Percentiles rank a stretch among this genome's conserved stretches.
phyloP scores from a whole-genome alignment of 2,888 invertebrate genomes.

The Nymphalis c-album region DNA sequence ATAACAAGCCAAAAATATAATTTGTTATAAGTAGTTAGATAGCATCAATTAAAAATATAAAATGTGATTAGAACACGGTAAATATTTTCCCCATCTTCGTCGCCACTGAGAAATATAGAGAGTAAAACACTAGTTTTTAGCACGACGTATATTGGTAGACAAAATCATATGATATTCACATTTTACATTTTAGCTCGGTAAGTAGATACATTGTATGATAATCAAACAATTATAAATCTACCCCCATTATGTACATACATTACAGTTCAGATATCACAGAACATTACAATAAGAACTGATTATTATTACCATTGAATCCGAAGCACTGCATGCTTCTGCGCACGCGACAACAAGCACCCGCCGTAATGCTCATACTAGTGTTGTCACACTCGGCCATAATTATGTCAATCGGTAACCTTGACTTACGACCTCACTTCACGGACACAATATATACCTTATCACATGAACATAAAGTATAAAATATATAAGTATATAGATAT shows the following conservation, averaged over 20 bases:
- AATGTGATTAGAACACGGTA: not conserved
- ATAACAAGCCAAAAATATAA: no score
- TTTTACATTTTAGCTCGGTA: no score
- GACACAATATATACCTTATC: slow-evolving; percentile 39
- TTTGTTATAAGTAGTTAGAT: no score
- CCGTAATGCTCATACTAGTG: slow-evolving; percentile 62
- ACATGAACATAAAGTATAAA: slow-evolving; percentile 48
- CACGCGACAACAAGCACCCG: slow-evolving; percentile 72
- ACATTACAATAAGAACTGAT: slow-evolving; percentile 37
- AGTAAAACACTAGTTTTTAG: no score
- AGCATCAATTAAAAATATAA: not conserved
- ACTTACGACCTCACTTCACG: slow-evolving; percentile 47
- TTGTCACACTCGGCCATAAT: slow-evolving; percentile 73
- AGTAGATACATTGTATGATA: no score
- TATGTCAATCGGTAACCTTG: slow-evolving; percentile 49
- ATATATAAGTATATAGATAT: slow-evolving; percentile 37
- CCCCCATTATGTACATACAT: no score
- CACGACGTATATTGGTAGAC: no score
- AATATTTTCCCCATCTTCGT: no score
- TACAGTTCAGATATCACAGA: slow-evolving; percentile 15
- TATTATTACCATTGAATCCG: slow-evolving; percentile 69
- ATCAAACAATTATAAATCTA: no score
- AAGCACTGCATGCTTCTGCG: slow-evolving; percentile 78
- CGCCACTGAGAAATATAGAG: no score
- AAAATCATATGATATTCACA: no score